A percentile compares a stretch with the other conserved stretches of the same genome.
Conservation (phyloP, 2,888 invertebrate species). For the Myopa tessellatipennis region DNA sequence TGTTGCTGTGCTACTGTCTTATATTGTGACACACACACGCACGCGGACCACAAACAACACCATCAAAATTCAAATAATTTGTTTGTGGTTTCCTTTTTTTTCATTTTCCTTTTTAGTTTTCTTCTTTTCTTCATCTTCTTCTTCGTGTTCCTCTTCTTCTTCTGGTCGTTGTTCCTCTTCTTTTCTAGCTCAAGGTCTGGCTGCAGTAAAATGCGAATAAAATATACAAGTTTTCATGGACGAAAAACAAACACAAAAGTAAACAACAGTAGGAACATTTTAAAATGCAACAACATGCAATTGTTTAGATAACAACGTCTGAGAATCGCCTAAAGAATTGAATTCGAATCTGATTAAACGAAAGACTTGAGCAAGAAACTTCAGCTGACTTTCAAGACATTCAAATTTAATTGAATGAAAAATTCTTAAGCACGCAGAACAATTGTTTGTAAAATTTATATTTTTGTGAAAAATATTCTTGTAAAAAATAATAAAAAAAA, state of each 20-base stretch:
- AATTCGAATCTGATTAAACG: neutral
- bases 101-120: too few relatives aligned
- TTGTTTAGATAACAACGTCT: slow-evolving; percentile 18
- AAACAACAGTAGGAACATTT: neutral
- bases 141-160: too few relatives aligned
- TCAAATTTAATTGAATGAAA: neutral
- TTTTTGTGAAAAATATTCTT: too few relatives aligned
- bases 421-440: neutral
- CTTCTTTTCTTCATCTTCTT: too few relatives aligned
- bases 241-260: neutral
- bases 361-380: slow-evolving; percentile 14
- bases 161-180: neutral
- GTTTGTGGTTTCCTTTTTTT: too few relatives aligned
- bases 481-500: too few relatives aligned
- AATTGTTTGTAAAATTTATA: too few relatives aligned
- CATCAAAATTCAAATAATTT: too few relatives aligned
- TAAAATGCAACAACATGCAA: neutral
- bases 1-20: neutral
- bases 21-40: slow-evolving; percentile 1
- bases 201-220: neutral
- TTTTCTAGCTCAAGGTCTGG: slow-evolving; percentile 28
- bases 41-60: too few relatives aligned
- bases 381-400: neutral
- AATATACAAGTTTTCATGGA: neutral
- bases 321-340: neutral